Conservation (phyloP, 1,140 invertebrate genomes). For the Vollenhovia emeryi region DNA sequence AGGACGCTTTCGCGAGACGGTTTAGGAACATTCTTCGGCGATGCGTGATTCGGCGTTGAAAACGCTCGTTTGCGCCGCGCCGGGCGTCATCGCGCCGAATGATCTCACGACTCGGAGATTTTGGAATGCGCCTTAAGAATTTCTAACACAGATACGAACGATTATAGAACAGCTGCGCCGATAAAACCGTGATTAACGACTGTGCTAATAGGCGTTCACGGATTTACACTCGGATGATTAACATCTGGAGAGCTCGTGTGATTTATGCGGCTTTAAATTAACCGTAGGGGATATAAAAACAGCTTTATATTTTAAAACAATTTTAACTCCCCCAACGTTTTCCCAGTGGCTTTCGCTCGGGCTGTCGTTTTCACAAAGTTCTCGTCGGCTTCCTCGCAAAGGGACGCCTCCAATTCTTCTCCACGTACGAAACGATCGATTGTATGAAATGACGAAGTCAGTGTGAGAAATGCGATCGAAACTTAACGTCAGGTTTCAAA, state of each 20-base stretch:
- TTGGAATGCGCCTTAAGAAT: slow-evolving; percentile 28
- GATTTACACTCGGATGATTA: not conserved
- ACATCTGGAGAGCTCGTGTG: not conserved
- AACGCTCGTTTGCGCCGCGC: not conserved
- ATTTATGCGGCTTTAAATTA: not conserved
- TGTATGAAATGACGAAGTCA: not conserved
- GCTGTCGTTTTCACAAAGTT: not conserved
- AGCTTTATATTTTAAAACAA: not conserved
- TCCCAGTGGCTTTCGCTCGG: not conserved
- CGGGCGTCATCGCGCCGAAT: slow-evolving; percentile 31
- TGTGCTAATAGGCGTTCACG: not conserved
- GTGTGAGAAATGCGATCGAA: not conserved
- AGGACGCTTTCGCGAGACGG: slow-evolving; percentile 26
- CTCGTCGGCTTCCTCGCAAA: not conserved
- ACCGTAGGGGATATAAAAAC: not conserved
- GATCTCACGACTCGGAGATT: slow-evolving; percentile 31
- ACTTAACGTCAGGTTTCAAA: not conserved
- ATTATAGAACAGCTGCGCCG: slow-evolving; percentile 4
- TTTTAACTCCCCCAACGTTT: not conserved
- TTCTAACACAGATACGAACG: slow-evolving; percentile 26
- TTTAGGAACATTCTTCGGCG: slow-evolving; percentile 55
- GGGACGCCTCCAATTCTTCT: not conserved
- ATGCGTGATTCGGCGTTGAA: slow-evolving; percentile 51
- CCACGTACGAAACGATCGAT: not conserved
- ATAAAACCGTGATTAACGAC: slow-evolving; percentile 7